Evolutionary conservation across 2,797 vertebrate species (phyloP).

Genomic region (Glyptemys insculpta): DNA sequence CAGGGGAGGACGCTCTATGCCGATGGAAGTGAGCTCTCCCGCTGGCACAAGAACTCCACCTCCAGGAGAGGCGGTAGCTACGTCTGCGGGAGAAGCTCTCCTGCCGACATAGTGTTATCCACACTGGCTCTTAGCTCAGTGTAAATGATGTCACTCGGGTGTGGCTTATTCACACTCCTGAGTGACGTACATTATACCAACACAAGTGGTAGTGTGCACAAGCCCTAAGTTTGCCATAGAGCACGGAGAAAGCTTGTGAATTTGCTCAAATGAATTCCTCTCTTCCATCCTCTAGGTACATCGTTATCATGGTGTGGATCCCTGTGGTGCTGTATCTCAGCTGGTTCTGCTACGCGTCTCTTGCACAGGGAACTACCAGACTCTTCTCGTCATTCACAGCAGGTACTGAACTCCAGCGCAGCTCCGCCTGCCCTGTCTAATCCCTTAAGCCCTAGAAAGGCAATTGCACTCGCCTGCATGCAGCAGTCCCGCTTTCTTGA

Average conservation of each 20-base stretch:
- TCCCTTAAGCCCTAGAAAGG: neutral
- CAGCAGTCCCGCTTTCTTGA: neutral
- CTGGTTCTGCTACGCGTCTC: slow-evolving; percentile 88
- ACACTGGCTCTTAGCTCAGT: too few relatives aligned
- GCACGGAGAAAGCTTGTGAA: neutral
- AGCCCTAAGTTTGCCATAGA: neutral
- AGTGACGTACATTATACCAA: too few relatives aligned
- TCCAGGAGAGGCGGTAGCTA: too few relatives aligned
- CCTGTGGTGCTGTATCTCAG: slow-evolving; percentile 90
- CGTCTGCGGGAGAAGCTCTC: too few relatives aligned
- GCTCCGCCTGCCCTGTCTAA: fast-evolving
- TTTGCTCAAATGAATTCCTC: neutral
- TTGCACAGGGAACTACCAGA: slow-evolving; percentile 87
- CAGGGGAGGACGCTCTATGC: neutral
- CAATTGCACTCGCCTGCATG: neutral
- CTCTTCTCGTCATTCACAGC: slow-evolving; percentile 86
- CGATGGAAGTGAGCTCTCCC: too few relatives aligned
- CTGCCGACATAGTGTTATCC: too few relatives aligned
- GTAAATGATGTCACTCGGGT: too few relatives aligned
- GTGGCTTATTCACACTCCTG: neutral
- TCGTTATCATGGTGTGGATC: slow-evolving; percentile 92
- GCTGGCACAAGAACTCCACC: too few relatives aligned
- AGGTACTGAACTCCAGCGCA: slow-evolving; percentile 79
- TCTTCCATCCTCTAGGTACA: slow-evolving; percentile 85
- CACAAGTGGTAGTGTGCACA: too few relatives aligned